Evolutionary conservation across 2,113 vertebrate species (phyloP), one percentile per base, ranked within the genome.

Genomic region (Megaceryle torquata): DNA sequence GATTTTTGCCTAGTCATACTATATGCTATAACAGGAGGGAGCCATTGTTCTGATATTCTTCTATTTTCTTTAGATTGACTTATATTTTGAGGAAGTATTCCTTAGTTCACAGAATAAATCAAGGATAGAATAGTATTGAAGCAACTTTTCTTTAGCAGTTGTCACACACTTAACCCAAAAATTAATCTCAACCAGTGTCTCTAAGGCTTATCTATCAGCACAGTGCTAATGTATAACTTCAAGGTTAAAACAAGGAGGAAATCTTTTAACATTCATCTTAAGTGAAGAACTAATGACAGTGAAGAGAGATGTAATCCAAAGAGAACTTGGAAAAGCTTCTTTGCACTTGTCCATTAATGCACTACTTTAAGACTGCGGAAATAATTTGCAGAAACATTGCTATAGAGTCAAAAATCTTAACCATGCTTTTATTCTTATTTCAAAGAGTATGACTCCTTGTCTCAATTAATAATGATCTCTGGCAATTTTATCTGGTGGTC

Each of bases 211-310:
- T 70, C 63, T 2, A 5, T 64, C 33, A 35, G 37, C 37, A 88
- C 50, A 63, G 11, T 8, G 26, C 29, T 89, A 82, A 88, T 10
- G 3, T 17, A 33, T 69, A 72, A 63, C 7, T 76, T 67, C 93
- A 97, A 97, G 91, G 90, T 96, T 95, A 95, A 91, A 88, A 33
- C 57, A 67, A 94, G 79, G 75, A 96, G 63, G 41, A 97, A 95
- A 63, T 77, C 33, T 88, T 68, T 90, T 93, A 77, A 88, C 96
- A 88, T 63, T 94, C 17, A 76, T 86, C 50, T 37, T 95, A 88
- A 94, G 53, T 59, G 81, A 96, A 96, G 75, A 91, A 35, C 84
- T 57, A 87, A 87, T 96, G 76, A 86, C 46, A 65, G 25, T 85
- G 92, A 94, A 74, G 79, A 68, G 77, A 94, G 87, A 59, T 44